These are phyloP conservation scores for Chascanopsetta lugubris DNA, from an alignment of 2,113 vertebrate species.

Conservation along the genomic window DNA sequence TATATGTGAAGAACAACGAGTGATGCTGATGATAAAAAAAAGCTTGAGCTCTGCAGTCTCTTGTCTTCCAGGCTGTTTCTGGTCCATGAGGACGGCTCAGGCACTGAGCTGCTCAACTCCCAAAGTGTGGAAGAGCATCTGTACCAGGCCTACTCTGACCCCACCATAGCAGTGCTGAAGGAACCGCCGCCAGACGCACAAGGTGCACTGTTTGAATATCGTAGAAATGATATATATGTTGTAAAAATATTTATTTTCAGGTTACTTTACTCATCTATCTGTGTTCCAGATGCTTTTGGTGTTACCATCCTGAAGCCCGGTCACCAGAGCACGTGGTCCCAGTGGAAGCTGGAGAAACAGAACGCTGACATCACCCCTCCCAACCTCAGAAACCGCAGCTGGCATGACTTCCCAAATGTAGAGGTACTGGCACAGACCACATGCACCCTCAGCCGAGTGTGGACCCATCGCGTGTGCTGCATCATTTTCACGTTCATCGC, in stretches of 20 bases:
- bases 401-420: conserved; percentile 76
- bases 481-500: background rate
- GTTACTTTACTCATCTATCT: no score
- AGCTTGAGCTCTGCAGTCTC: background rate
- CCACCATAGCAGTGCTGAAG: conserved; percentile 79
- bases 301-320: conserved; percentile 87
- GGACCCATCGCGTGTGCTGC: background rate
- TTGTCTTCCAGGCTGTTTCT: conserved; percentile 86
- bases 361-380: conserved; percentile 82
- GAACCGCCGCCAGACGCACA: conserved; percentile 84
- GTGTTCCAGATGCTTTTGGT: conserved; percentile 78
- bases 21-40: no score
- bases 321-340: conserved; percentile 73
- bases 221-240: no score
- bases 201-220: conserved; percentile 32
- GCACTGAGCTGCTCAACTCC: conserved; percentile 87
- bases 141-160: conserved; percentile 75
- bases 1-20: no score
- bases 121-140: conserved; percentile 80
- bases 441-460: background rate
- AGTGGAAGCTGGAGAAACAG: conserved; percentile 85
- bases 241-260: no score
- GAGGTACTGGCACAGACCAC: conserved; percentile 78
- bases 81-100: conserved; percentile 85
- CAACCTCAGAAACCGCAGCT: conserved; percentile 81